Evolutionary conservation across 2,113 vertebrate species (phyloP).

Genomic region (Salvelinus alpinus): DNA sequence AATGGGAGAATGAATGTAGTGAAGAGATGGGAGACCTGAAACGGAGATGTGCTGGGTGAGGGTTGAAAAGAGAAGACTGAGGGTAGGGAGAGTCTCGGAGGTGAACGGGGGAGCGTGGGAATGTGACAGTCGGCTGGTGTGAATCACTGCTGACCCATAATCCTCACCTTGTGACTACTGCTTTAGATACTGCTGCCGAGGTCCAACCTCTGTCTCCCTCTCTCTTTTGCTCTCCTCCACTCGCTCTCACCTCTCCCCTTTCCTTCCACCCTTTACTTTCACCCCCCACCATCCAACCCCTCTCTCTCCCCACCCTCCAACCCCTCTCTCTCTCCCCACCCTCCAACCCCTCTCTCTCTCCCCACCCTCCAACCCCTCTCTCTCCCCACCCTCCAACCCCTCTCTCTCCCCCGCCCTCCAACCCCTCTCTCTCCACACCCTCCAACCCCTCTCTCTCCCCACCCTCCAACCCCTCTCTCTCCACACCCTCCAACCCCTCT

Average conservation of each 20-base stretch:
- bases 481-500: background rate
- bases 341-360: no score
- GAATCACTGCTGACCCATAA: constrained; percentile 65
- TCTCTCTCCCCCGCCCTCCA: background rate
- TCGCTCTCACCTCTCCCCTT: no score
- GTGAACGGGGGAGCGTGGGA: constrained; percentile 57
- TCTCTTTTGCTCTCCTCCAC: constrained; percentile 20
- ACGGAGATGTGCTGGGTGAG: no score
- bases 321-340: no score
- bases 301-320: background rate
- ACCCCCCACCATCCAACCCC: background rate
- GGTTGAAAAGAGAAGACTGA: background rate
- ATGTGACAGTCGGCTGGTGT: constrained; percentile 54
- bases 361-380: no score
- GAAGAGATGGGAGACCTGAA: no score
- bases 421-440: no score
- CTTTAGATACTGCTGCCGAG: constrained; percentile 7
- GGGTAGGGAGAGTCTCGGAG: constrained; percentile 10
- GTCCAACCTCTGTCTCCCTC: constrained; percentile 55
- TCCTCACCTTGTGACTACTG: constrained; percentile 71
- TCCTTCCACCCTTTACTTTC: background rate
- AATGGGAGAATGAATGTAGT: no score
- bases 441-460: background rate
- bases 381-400: no score
- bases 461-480: no score